Percentiles rank a stretch among this genome's conserved stretches.
Evolutionary conservation across 2,797 vertebrate species (phyloP).

Genomic region (Micromesistius poutassou): DNA sequence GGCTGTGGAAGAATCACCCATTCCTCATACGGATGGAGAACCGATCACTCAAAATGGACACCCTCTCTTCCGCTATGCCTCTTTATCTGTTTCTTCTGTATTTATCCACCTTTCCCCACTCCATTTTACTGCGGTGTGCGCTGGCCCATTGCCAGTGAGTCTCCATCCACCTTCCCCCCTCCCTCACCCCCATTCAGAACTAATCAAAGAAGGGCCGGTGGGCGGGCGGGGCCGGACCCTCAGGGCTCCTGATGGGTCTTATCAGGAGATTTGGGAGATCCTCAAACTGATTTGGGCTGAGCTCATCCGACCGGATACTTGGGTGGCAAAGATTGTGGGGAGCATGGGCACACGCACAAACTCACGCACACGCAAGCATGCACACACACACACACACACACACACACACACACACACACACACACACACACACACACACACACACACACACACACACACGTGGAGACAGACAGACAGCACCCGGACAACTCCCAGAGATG

Average conservation of each 20-base stretch:
- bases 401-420: neutral
- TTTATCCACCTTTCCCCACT: neutral
- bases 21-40: neutral
- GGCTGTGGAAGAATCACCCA: neutral
- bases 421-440: slow-evolving; percentile 1
- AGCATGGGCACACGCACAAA: neutral
- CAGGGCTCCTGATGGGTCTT: slow-evolving; percentile 12
- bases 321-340: neutral
- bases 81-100: neutral
- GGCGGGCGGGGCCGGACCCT: neutral
- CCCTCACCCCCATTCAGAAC: neutral
- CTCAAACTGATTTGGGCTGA: slow-evolving; percentile 40
- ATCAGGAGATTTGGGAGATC: slow-evolving; percentile 15
- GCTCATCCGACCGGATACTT: slow-evolving; percentile 39
- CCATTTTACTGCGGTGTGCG: neutral
- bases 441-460: slow-evolving; percentile 8
- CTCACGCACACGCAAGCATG: neutral
- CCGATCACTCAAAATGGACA: neutral
- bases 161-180: neutral
- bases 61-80: neutral
- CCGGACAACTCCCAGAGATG: neutral
- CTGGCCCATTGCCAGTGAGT: neutral
- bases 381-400: slow-evolving; percentile 8
- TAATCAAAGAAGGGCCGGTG: no score
- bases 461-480: neutral